Evolutionary conservation across 2,113 vertebrate species (phyloP).

Genomic region (Dasypus novemcinctus): DNA sequence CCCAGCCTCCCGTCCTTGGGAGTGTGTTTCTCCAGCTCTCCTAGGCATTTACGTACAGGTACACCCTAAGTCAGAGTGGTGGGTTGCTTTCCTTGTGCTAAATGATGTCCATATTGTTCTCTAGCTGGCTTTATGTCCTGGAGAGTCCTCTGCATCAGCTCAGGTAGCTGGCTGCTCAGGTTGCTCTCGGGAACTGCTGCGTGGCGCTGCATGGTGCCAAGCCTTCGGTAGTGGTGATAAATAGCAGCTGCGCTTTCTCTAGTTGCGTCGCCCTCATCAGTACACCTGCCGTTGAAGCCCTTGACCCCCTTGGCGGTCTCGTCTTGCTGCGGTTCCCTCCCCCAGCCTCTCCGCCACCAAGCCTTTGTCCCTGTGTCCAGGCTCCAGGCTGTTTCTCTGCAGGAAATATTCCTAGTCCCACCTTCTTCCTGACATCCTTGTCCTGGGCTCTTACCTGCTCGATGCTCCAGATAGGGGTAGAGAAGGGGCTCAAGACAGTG

Average conservation of each 20-base stretch:
- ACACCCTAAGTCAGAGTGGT: accelerated
- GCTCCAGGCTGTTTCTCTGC: background rate
- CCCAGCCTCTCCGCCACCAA: background rate
- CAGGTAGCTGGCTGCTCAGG: no score
- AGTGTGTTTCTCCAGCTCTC: background rate
- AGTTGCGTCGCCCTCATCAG: background rate
- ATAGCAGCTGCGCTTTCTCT: background rate
- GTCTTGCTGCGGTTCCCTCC: accelerated
- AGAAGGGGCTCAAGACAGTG: background rate
- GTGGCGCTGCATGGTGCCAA: accelerated
- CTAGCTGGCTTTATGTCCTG: background rate
- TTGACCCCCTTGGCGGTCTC: background rate
- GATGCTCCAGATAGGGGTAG: no score
- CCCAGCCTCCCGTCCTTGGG: background rate
- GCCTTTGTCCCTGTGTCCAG: background rate
- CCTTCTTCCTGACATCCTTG: background rate
- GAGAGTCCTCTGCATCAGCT: background rate
- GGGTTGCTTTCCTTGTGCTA: background rate
- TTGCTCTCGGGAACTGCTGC: background rate
- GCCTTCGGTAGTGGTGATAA: no score
- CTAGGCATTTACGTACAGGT: background rate
- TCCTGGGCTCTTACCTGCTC: background rate
- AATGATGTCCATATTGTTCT: accelerated
- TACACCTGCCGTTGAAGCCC: background rate
- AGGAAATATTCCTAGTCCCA: background rate